Evolutionary conservation across 2,888 invertebrate genomes (phyloP).

Genomic region (Erannis defoliaria): DNA sequence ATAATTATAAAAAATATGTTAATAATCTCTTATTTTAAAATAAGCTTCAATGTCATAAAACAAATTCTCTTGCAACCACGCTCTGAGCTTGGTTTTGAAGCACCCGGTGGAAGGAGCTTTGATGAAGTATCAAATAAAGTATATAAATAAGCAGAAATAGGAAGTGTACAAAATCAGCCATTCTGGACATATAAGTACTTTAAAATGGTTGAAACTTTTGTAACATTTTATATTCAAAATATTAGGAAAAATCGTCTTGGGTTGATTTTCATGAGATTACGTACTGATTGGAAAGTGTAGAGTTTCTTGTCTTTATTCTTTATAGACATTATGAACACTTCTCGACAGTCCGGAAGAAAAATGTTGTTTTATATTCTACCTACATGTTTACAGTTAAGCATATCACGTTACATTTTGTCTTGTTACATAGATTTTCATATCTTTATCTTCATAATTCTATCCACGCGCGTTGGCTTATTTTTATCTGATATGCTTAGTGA

Average conservation of each 20-base stretch:
- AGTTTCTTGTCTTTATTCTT: slow-evolving; percentile 27
- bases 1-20: too few species aligned
- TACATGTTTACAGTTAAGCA: slow-evolving; percentile 12
- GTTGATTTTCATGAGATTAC: not conserved
- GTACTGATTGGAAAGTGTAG: not conserved
- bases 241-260: not conserved
- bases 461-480: not conserved
- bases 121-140: too few species aligned
- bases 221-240: not conserved
- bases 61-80: too few species aligned
- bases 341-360: slow-evolving; percentile 50
- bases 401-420: not conserved
- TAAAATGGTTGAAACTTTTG: too few species aligned
- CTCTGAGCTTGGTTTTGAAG: too few species aligned
- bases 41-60: too few species aligned
- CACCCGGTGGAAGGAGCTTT: too few species aligned
- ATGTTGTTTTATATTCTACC: slow-evolving; percentile 21
- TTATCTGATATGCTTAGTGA: not conserved
- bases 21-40: too few species aligned
- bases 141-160: too few species aligned
- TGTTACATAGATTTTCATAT: not conserved
- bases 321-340: slow-evolving; percentile 58
- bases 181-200: too few species aligned
- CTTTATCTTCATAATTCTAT: not conserved
- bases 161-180: too few species aligned